Evolutionary conservation across 2,113 vertebrate species (phyloP).

Genomic region (Aplodontia rufa): DNA sequence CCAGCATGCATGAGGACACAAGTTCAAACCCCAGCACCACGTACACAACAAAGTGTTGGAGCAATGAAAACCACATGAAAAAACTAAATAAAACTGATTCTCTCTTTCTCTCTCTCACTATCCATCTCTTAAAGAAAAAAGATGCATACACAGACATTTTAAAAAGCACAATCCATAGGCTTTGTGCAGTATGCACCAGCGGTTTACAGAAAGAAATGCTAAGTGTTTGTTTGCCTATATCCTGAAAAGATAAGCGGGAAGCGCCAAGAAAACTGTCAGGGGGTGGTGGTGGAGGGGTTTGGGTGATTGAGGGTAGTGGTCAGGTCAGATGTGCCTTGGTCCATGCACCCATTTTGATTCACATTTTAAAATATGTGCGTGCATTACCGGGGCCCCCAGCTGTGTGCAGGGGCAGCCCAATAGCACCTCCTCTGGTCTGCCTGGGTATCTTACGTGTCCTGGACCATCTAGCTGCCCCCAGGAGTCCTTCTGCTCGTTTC

Average conservation of each 20-base stretch:
- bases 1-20: too few relatives aligned
- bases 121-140: too few relatives aligned
- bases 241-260: not conserved
- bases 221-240: not conserved
- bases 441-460: not conserved
- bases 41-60: too few relatives aligned
- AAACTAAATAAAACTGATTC: too few relatives aligned
- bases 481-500: not conserved
- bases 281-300: not conserved
- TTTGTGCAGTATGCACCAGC: not conserved
- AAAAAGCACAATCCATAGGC: not conserved
- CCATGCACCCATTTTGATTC: not conserved
- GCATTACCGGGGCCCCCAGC: not conserved
- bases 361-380: not conserved
- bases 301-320: not conserved
- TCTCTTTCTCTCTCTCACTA: too few relatives aligned
- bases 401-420: not conserved
- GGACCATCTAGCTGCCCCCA: not conserved
- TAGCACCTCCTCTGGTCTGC: not conserved
- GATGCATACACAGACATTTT: not conserved
- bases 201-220: not conserved
- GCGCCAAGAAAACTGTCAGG: not conserved
- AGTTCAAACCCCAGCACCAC: too few relatives aligned
- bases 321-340: not conserved
- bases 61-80: too few relatives aligned